Evolutionary conservation across 2,113 vertebrate genomes (phyloP).

Genomic region (Sialia sialis): DNA sequence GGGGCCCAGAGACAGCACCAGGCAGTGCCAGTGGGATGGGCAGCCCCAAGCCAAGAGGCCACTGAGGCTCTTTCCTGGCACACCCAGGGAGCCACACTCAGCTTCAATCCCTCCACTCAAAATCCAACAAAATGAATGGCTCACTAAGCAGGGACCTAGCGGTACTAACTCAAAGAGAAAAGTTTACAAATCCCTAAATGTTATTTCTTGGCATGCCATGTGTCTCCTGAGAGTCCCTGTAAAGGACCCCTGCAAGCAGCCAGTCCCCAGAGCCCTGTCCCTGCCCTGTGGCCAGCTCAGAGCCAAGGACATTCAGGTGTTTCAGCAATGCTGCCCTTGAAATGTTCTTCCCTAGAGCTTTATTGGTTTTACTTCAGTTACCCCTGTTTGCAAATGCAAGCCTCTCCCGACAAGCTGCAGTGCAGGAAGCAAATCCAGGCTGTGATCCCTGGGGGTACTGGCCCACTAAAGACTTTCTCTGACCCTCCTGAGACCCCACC

Average conservation of each 20-base stretch:
- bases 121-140: neutral
- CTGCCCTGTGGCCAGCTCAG: neutral
- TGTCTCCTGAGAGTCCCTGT: neutral
- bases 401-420: neutral
- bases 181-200: neutral
- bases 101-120: neutral
- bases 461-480: neutral
- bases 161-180: neutral
- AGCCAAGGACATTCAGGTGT: neutral
- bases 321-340: neutral
- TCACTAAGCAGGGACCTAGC: rapidly evolving
- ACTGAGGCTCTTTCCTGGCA: neutral
- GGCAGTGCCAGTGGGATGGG: neutral
- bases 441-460: neutral
- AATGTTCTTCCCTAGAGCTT: neutral
- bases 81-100: neutral
- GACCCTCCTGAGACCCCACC: neutral
- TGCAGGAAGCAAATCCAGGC: neutral
- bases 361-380: neutral
- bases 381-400: neutral
- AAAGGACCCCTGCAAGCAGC: rapidly evolving
- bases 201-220: neutral
- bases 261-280: neutral
- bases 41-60: neutral
- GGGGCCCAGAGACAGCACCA: neutral